A percentile compares a stretch with the other conserved stretches of the same genome.
Conservation (phyloP, 2,113 vertebrate species). For the Lycocorax pyrrhopterus region DNA sequence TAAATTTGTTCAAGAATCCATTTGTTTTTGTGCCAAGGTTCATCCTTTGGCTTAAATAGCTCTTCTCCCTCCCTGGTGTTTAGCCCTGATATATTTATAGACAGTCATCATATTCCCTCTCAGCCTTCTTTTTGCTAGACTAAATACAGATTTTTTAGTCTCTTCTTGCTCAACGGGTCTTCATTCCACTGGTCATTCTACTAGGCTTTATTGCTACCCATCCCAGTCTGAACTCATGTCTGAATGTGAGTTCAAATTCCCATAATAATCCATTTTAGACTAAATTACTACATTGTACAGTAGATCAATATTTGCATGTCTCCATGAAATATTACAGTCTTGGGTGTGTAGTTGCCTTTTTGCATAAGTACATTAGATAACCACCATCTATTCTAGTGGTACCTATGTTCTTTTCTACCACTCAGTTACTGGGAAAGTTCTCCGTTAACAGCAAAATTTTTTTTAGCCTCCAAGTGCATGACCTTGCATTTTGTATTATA, state of each 20-base stretch:
- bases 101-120: slow-evolving; percentile 33
- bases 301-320: neutral
- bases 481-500: neutral
- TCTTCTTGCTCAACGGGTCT: neutral
- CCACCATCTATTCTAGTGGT: neutral
- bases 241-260: neutral
- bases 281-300: neutral
- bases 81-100: slow-evolving; percentile 54
- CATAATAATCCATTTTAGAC: neutral
- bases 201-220: neutral
- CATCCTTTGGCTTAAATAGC: slow-evolving; percentile 27
- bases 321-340: neutral
- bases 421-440: neutral
- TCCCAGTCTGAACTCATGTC: neutral
- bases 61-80: slow-evolving; percentile 27
- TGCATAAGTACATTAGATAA: neutral
- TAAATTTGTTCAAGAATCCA: slow-evolving; percentile 18
- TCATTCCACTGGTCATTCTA: neutral
- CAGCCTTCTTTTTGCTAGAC: slow-evolving; percentile 41
- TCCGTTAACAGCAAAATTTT: neutral
- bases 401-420: neutral
- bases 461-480: neutral
- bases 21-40: slow-evolving; percentile 33
- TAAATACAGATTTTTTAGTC: neutral
- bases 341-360: neutral